Base-by-base conservation (phyloP, 2,113 vertebrate genomes). In the Mugil cephalus region DNA sequence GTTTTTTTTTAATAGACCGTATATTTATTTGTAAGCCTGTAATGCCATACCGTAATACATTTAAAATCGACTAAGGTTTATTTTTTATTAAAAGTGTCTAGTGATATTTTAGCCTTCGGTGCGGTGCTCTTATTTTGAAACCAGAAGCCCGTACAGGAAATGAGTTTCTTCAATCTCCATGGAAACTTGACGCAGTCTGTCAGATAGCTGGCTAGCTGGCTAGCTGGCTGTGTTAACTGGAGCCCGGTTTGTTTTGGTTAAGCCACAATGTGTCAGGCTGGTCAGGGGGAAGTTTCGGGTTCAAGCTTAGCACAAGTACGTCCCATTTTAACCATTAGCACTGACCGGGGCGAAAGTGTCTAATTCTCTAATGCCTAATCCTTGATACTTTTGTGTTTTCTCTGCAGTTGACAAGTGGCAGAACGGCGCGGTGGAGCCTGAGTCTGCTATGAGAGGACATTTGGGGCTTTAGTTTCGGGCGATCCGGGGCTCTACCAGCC, bases 401-500 rank as follows among this genome's bases (percentile, higher is more conserved):
- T 71, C 60, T 80, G 74, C 86, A 91, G 89, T 73, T 64, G 46
- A 63, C 85, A 88, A 89, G 83, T 77, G 74, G 13, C 43, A 18
- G 40, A 83, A 60, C 78, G 1, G 60, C 42, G 67, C 62, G n/a
- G 72, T 13, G 54, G 67, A 69, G 30, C 62, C 87, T 88, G 89
- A 58, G 55, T 19, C 69, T 90, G 86, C 79, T 72, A 91, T 90
- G 90, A 90, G 51, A 72, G 76, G 51, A 72, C 21, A 52, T 36
- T 36, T 62, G 69, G 48, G 69, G 50, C 51, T 83, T 70, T n/a
- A 61, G n/a, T n/a, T 72, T 69, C 61, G 52, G 47, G 58, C 79
- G 55, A 35, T 74, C 55, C 58, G 68, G 85, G 71, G 2, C 73
- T 52, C 85, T 73, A 47, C 24, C 62, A 53, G 74, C 45, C 70